A percentile compares a stretch with the other conserved stretches of the same genome.
Conservation (phyloP, 53 echinoderm and acorn worm genomes). For the Antedon mediterranea region DNA sequence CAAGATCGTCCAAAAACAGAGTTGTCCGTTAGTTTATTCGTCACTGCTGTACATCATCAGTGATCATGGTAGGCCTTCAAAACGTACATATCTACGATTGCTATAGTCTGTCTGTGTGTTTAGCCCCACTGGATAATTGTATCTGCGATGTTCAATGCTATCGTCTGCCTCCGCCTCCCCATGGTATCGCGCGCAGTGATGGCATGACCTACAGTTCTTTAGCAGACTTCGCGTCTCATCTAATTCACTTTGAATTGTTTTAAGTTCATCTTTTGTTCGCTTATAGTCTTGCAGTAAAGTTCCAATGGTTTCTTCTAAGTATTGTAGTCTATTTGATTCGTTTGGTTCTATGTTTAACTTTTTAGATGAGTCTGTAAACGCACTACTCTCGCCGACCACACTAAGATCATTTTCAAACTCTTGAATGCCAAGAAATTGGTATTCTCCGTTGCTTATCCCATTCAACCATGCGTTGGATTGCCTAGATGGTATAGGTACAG, state of each 20-base stretch:
- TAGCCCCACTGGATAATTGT: no score
- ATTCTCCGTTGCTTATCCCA: background rate
- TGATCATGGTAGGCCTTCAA: no score
- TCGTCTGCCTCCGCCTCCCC: background rate
- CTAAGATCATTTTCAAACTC: background rate
- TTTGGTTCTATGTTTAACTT: background rate
- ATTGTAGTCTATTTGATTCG: background rate
- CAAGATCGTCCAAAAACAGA: no score
- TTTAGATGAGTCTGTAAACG: background rate
- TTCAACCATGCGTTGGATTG: background rate
- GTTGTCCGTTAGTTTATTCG: no score
- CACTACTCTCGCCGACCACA: background rate
- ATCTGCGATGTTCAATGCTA: no score
- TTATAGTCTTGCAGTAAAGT: background rate
- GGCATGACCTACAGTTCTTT: background rate
- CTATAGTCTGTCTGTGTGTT: no score
- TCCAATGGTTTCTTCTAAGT: background rate
- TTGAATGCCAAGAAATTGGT: background rate
- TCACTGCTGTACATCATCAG: no score
- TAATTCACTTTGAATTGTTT: background rate
- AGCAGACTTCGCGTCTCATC: background rate
- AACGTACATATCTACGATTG: no score
- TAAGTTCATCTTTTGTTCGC: background rate
- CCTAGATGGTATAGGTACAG: background rate
- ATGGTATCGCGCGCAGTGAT: background rate